Conservation (phyloP, 1,140 invertebrate species). For the Caenorhabditis inopinata region DNA sequence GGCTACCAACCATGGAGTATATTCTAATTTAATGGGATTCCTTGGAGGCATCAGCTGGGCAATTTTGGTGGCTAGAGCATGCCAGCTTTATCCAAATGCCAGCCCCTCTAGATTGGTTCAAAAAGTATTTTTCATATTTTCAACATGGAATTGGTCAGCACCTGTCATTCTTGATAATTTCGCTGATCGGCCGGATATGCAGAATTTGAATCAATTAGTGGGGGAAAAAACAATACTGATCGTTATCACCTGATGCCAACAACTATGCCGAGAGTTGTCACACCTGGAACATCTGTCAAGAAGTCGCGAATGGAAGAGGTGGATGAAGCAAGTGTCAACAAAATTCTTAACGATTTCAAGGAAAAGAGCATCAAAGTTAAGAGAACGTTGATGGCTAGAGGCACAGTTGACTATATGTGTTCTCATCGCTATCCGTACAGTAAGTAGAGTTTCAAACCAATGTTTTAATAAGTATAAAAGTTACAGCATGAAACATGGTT, state of each 20-base stretch:
- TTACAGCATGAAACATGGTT: too few species aligned
- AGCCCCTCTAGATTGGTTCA: conserved; percentile 87
- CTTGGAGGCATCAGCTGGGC: conserved; percentile 99
- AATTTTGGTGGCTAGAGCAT: conserved; percentile 94
- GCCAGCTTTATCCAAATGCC: conserved; percentile 97
- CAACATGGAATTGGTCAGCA: conserved; percentile 95
- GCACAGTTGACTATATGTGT: too few species aligned
- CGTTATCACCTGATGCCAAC: conserved; percentile 93
- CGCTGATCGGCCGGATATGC: conserved; percentile 67
- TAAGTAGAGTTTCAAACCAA: too few species aligned
- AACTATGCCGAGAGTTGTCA: too few species aligned
- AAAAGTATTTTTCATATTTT: conserved; percentile 97
- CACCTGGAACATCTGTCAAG: too few species aligned
- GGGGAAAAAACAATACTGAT: conserved; percentile 74
- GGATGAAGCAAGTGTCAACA: too few species aligned
- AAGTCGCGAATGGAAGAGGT: too few species aligned
- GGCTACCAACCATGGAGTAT: conserved; percentile 78
- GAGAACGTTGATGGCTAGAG: too few species aligned
- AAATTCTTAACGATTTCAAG: too few species aligned
- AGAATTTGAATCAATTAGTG: conserved; percentile 67
- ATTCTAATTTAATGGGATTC: conserved; percentile 92
- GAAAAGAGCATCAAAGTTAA: too few species aligned
- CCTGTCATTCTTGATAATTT: conserved; percentile 91
- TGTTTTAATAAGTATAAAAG: too few species aligned
- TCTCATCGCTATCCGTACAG: too few species aligned